Conservation (phyloP, 1,140 invertebrate genomes). For the Homalodisca vitripennis region DNA sequence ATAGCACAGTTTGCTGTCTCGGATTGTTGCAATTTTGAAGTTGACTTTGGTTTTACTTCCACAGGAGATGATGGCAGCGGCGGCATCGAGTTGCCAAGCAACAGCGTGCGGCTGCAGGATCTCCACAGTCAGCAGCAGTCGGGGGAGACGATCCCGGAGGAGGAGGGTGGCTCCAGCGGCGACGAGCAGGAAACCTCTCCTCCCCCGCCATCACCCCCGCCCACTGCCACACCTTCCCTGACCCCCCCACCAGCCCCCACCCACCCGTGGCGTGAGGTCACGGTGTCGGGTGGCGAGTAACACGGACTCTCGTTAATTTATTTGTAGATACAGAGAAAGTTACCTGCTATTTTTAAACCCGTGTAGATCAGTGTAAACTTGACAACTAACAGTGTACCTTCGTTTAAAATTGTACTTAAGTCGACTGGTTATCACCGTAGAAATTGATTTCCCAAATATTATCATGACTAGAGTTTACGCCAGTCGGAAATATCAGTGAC, state of each 20-base stretch:
- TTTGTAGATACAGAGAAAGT: conserved; percentile 22
- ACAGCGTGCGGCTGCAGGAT: conserved; percentile 32
- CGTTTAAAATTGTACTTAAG: conserved; percentile 8
- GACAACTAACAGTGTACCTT: conserved; percentile 14
- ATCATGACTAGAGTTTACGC: too few species aligned
- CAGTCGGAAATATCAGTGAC: not conserved
- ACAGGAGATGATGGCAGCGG: conserved; percentile 31
- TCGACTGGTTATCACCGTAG: conserved; percentile 7
- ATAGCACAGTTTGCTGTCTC: too few species aligned
- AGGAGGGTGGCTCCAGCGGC: conserved; percentile 29
- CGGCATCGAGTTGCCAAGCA: conserved; percentile 19
- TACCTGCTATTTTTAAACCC: conserved; percentile 24
- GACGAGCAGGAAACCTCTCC: conserved; percentile 33
- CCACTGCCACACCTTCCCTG: conserved; percentile 19
- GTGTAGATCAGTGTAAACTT: not conserved
- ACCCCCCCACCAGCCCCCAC: conserved; percentile 13
- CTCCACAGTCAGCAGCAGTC: conserved; percentile 17
- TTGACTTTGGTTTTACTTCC: conserved; percentile 8
- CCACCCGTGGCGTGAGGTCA: conserved; percentile 49
- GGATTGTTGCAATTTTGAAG: too few species aligned
- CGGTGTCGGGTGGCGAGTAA: conserved; percentile 52
- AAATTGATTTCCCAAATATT: too few species aligned
- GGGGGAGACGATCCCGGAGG: conserved; percentile 41
- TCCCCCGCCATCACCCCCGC: conserved; percentile 9
- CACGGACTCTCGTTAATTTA: not conserved